Percentiles rank a stretch among this genome's conserved stretches.
Evolutionary conservation across 2,888 invertebrate species (phyloP).

Genomic region (Heliothis peltigera): DNA sequence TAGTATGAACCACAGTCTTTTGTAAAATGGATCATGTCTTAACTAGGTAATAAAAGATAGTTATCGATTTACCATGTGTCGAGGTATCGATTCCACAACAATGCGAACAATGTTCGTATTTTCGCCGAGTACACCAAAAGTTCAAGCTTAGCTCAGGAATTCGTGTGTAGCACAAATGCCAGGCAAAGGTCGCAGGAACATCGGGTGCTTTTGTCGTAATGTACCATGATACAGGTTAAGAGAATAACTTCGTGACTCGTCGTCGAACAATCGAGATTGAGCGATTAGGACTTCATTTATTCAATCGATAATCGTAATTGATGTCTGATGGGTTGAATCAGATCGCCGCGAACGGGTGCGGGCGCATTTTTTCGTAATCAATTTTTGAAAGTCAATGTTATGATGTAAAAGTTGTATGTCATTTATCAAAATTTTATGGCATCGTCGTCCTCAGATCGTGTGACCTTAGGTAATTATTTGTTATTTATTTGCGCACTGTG

Average conservation of each 20-base stretch:
- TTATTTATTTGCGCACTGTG: conserved; percentile 32
- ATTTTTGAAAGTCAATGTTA: conserved; percentile 52
- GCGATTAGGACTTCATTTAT: conserved; percentile 65
- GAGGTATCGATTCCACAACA: conserved; percentile 70
- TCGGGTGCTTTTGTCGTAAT: conserved; percentile 66
- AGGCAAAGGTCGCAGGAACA: conserved; percentile 80
- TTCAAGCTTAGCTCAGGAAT: conserved; percentile 80
- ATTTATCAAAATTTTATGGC: conserved; percentile 44
- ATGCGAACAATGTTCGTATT: conserved; percentile 78
- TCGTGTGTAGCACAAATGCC: conserved; percentile 80
- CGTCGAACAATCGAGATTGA: conserved; percentile 68
- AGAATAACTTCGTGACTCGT: conserved; percentile 74
- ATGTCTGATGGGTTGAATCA: conserved; percentile 50
- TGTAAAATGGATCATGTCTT: not conserved
- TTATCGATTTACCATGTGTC: conserved; percentile 55
- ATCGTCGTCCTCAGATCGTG: conserved; percentile 27
- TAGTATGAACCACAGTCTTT: too few relatives aligned
- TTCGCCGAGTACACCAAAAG: conserved; percentile 69
- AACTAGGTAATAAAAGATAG: conserved; percentile 34
- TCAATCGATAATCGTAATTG: conserved; percentile 59
- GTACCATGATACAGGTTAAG: conserved; percentile 56
- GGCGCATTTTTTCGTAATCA: conserved; percentile 30
- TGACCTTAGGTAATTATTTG: conserved; percentile 38
- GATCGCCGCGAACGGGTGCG: conserved; percentile 5
- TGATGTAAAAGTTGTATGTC: conserved; percentile 44